These are phyloP conservation scores for Podabrus alpinus DNA, from an alignment of 2,888 invertebrate genomes.

Conservation along the genomic window DNA sequence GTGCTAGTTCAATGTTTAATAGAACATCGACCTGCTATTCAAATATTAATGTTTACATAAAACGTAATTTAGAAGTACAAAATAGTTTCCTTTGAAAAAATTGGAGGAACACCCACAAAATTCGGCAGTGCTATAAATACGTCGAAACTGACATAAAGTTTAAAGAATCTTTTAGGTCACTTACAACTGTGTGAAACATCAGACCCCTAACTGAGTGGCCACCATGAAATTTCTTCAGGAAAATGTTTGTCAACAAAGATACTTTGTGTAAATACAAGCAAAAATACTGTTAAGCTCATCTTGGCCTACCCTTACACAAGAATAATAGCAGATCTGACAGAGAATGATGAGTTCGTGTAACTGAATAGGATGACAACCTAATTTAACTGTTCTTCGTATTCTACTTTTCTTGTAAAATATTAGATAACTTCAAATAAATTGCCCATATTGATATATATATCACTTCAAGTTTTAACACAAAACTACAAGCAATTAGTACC, in stretches of 20 bases:
- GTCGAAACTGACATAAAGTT: constrained; percentile 34
- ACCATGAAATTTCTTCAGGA: constrained; percentile 54
- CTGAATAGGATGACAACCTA: constrained; percentile 52
- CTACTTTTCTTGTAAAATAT: background rate
- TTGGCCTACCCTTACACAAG: constrained; percentile 39
- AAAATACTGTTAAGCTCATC: constrained; percentile 44
- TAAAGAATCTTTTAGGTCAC: constrained; percentile 41
- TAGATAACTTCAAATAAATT: background rate
- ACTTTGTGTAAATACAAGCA: constrained; percentile 53
- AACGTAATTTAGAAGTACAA: constrained; percentile 18
- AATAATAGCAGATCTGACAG: constrained; percentile 51
- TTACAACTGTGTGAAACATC: constrained; percentile 51
- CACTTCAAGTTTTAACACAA: background rate
- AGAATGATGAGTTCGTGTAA: constrained; percentile 50
- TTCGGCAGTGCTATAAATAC: constrained; percentile 40
- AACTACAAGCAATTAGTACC: background rate
- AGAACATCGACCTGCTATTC: constrained; percentile 3
- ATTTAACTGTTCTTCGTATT: constrained; percentile 43
- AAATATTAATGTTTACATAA: constrained; percentile 1
- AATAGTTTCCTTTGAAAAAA: constrained; percentile 14
- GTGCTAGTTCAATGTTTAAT: background rate
- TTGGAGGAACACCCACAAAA: constrained; percentile 37
- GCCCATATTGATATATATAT: background rate
- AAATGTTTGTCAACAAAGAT: constrained; percentile 57
- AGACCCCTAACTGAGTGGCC: constrained; percentile 50